Base-by-base conservation (phyloP, 2,113 vertebrate species). In the Pseudolaguvia tuberculata region DNA sequence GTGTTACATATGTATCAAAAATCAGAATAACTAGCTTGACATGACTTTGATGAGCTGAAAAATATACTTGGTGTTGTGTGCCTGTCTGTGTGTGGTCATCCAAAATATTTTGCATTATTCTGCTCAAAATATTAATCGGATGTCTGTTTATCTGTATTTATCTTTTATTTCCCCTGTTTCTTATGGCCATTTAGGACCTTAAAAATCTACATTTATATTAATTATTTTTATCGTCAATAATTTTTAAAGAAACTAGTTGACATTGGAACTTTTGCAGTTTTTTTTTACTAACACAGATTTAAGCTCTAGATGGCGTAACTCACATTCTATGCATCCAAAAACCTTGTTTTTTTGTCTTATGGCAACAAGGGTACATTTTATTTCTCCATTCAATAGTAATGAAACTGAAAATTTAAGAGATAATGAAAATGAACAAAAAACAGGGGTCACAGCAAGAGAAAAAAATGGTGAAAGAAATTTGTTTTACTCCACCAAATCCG, bases 241-340 rank as follows among this genome's bases (percentile, higher is more conserved):
- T 62, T 45, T 63, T 6, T 6, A 45, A 62, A 62, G 3, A 62
- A 62, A 62, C 4, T 0, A 35, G 0, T 63, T 63, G 1, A 2
- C 9, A 45, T 9, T 25, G 6, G 29, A 39, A 4, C 29, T 65
- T 65, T 53, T 31, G 20, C 5, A 29, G 5, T 51, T 13, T 31
- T 21, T 15, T 14, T 18, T 35, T 39, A 27, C 67, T 39, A 21
- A 21, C 17, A 57, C 59, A 20, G 18, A 23, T 52, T 61, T 45
- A 47, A 67, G 66, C 79, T 67, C 67, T 72, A 81, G 79, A 78
- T 69, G 79, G 67, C 59, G 67, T 21, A 35, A 14, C 35, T 59
- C 53, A 42, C 76, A 67, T 35, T 48, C 35, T 14, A 6, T 52
- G 47, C 51, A 10, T 14, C 21, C 29, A 52, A 8, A 25, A 48